Base-by-base conservation (phyloP, 2,888 invertebrate species). In the Caenorhabditis sinica region DNA sequence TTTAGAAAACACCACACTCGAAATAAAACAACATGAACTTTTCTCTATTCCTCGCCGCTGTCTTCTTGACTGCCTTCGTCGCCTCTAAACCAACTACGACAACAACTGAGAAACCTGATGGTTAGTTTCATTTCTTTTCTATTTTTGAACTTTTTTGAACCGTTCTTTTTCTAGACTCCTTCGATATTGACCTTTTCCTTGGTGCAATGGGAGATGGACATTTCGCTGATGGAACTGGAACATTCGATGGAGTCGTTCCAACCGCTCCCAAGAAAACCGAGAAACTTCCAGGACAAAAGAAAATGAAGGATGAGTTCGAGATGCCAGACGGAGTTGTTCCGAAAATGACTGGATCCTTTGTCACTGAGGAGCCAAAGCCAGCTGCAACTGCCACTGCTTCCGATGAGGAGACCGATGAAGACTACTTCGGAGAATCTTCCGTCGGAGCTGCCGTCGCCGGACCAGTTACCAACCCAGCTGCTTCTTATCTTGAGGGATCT, bases 391-490 rank as follows among this genome's bases (percentile, higher is more conserved):
- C 63, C 20, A 56, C 77, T 53, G 69, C 58, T 43, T 43, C 56
- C 13, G 69, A 69, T 45, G 82, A 82, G 49, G 74, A 69, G 33
- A 74, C 81, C 20, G 85, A 85, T 66, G 77, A 69, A 40, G 85
- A 85, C 45, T 85, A 85, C 71, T 85, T 85, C 51, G 76, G 83
- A 61, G 71, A 65, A 13, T 56, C 79, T 17, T 56, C 69, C 3
- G 69, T 23, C 40, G 69, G 69, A 69, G 63, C 45, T 9, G 53
- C 71, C 5, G 63, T 63, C 13, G n/a, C 65, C n/a, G 85, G 81
- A n/a, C 81, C 91, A 36, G 85, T 91, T 43, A 87, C 86, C 53
- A 91, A 91, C 73, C 91, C 91, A 63, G 89, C 91, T 45, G 86
- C 90, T 28, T 90, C 87, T 63, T 91, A 85, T 75, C 77, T 91